Evolutionary conservation across 2,888 invertebrate species (phyloP), one percentile per base, ranked within the genome.

Genomic region (Rhagophthalmus giganteus): DNA sequence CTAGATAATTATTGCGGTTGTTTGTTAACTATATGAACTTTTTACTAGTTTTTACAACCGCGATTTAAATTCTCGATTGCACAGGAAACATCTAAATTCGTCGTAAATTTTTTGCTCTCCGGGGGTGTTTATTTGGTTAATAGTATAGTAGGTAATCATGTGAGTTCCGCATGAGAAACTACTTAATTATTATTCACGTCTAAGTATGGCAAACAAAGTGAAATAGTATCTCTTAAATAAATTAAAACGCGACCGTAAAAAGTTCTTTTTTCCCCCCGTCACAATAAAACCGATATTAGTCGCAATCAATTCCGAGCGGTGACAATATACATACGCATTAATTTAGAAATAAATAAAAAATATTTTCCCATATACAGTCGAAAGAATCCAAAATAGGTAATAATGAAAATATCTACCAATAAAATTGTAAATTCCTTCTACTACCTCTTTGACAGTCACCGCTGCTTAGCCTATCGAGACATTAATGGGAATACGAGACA

Each of bases 401-500:
- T 70, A 70, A 71, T 70, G 69, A 70, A 71, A 70, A 70, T 71
- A 69, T 69, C 67, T 68, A 64, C 69, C 71, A 70, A 71, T 71
- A 70, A 70, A 71, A 71, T 68, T 69, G 71, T 70, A 71, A 70
- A 70, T 70, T 48, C 48, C 48, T 40, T 67, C 69, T 61, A 61
- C 59, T 55, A 57, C 53, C 61, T 65, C 70, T 71, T 71, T 71
- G 70, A 69, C 64, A 63, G 65, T 65, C 67, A 65, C 71, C 71
- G 71, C 69, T 65, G 57, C 65, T 66, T 65, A 62, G 62, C 65
- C 68, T 70, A 67, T 69, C 66, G 65, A 60, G 67, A 69, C 69
- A 65, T 67, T 70, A 70, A 70, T 70, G 70, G 62, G 61, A 63
- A 50, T 48, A 66, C 65, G 64, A 66, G 68, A 68, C 67, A 64